Evolutionary conservation across 2,888 invertebrate genomes (phyloP).

Genomic region (Antitype chi): DNA sequence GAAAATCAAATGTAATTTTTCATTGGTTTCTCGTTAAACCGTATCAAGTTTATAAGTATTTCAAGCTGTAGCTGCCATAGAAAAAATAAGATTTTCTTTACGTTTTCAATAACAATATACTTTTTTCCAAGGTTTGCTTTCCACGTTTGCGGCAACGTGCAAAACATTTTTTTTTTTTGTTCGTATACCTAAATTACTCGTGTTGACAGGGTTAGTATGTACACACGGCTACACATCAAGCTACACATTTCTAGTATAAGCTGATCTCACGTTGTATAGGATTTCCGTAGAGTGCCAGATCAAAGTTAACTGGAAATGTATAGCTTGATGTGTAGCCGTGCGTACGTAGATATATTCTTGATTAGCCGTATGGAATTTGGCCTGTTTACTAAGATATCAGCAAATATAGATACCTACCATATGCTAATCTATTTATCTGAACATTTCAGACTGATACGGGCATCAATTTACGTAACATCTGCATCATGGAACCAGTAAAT

Average conservation of each 20-base stretch:
- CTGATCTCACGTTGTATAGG: no score
- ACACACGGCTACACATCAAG: no score
- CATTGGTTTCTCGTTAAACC: conserved; percentile 13
- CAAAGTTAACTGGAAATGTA: no score
- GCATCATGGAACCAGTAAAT: conserved; percentile 30
- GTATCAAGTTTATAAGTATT: conserved; percentile 6
- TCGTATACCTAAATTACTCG: neutral
- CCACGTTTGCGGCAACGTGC: neutral
- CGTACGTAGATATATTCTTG: conserved; percentile 18
- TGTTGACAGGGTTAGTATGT: conserved; percentile 10
- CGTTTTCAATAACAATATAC: neutral
- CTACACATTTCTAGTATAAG: no score
- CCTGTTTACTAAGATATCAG: conserved; percentile 45
- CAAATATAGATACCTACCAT: conserved; percentile 36
- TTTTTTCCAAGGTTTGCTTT: neutral
- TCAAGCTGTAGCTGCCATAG: neutral
- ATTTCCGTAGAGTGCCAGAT: no score
- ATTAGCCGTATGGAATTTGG: conserved; percentile 47
- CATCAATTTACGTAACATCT: conserved; percentile 24
- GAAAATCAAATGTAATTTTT: neutral
- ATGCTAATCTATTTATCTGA: conserved; percentile 55
- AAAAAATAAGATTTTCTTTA: conserved; percentile 23
- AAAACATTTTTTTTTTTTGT: neutral
- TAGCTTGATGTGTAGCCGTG: no score
- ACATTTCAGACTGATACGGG: conserved; percentile 44